Conservation (phyloP, 2,797 vertebrate species). For the Mareca strepera region DNA sequence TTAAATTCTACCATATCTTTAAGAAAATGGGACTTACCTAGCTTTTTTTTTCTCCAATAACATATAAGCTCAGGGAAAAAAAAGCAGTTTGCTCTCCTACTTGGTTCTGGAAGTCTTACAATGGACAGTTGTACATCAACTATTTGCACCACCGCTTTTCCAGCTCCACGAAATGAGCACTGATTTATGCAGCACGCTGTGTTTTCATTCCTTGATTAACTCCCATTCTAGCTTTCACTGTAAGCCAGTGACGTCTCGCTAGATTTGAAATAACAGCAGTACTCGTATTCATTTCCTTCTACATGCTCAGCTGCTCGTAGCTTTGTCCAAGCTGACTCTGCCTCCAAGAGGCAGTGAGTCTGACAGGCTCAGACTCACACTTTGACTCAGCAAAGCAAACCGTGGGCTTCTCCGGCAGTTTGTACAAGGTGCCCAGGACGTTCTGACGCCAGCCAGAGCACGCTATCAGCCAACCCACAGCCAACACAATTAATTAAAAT, state of each 20-base stretch:
- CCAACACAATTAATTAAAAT: background rate
- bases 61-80: background rate
- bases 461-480: background rate
- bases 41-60: background rate
- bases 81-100: background rate
- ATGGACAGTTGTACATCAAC: background rate
- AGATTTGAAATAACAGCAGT: background rate
- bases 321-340: background rate
- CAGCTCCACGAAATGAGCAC: background rate
- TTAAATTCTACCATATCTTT: background rate
- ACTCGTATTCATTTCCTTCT: background rate
- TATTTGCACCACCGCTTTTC: background rate
- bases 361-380: background rate
- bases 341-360: background rate
- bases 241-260: background rate
- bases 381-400: conserved; percentile 29
- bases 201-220: background rate
- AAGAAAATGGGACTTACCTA: background rate
- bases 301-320: background rate
- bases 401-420: background rate
- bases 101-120: background rate
- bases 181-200: background rate
- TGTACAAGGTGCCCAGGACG: background rate
- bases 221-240: background rate
- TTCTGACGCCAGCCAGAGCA: background rate